Evolutionary conservation across 2,888 invertebrate species (phyloP), one percentile per base, ranked within the genome.

Genomic region (Yponomeuta plumbellus): DNA sequence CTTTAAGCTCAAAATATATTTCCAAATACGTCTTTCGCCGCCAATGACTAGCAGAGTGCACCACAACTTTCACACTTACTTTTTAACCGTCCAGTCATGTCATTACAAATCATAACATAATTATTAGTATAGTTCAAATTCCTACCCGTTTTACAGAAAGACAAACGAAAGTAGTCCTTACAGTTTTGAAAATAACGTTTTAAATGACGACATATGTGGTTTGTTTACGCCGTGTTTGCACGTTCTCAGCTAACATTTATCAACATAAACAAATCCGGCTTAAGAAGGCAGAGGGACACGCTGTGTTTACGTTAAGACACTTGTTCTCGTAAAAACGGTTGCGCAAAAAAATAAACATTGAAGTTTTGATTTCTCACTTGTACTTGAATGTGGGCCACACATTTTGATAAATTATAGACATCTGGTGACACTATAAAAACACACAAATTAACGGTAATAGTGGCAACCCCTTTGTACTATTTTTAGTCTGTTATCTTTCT

Each of bases 251-350:
- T 52, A 52, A 52, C 44, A 52, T 52, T 52, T 52, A 52, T 52
- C 44, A 52, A 52, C 44, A 52, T 17, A 52, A 52, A 52, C 44
- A 52, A 52, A 52, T 52, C 44, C 39, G 20, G 62, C 39, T 39
- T 62, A 62, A 62, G 65, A 71, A 73, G 69, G 71, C 26, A 39
- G 64, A 71, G 73, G 69, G 71, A 69, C 69, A 62, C 67, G 70
- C 69, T 74, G 74, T 87, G 84, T 86, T 87, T 86, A 83, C 75
- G 71, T 76, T 77, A 67, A 72, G 73, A 77, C 84, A 86, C 85
- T 86, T 84, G 85, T 83, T 80, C 74, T 76, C 72, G 72, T 62
- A 34, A 56, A 61, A 56, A 64, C 52, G 26, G 61, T 62, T 62
- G 62, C 52, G 57, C 22, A 44, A 56, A 66, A 66, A n/a, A 66